These are phyloP conservation scores for Hydractinia echinata DNA, from an alignment of 30 jellyfish, hydroid and myxozoan genomes.

Conservation along the genomic window DNA sequence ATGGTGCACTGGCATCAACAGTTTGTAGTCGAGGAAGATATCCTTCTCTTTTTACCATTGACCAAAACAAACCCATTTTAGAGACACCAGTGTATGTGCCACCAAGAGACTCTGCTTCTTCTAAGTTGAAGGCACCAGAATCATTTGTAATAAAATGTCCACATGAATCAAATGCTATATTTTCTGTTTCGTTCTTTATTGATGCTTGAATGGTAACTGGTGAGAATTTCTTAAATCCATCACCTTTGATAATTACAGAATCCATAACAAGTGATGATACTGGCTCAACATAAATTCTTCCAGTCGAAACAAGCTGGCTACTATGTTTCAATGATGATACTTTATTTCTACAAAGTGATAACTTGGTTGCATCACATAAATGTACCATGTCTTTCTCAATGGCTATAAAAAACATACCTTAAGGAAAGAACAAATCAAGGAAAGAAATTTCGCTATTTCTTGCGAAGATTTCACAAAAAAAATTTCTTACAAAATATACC, in stretches of 20 bases:
- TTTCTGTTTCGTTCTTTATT: conserved; percentile 1
- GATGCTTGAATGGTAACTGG: conserved; percentile 6
- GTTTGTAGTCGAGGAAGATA: conserved; percentile 1
- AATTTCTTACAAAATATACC: too few species aligned
- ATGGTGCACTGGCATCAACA: neutral
- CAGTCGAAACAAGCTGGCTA: neutral
- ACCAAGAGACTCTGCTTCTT: conserved; percentile 17
- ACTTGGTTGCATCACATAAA: too few species aligned
- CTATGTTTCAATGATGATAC: too few species aligned
- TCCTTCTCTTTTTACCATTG: conserved; percentile 23
- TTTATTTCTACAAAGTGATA: too few species aligned
- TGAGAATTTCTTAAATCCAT: neutral
- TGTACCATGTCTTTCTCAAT: too few species aligned
- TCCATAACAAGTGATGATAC: conserved; percentile 24
- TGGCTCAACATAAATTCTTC: conserved; percentile 27
- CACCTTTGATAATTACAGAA: conserved; percentile 1
- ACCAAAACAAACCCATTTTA: conserved; percentile 26
- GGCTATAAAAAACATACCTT: too few species aligned
- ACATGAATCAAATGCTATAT: neutral
- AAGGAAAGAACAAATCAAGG: too few species aligned
- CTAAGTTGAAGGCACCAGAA: neutral
- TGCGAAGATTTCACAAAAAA: too few species aligned
- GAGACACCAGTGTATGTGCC: conserved; percentile 4
- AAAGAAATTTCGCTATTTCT: too few species aligned
- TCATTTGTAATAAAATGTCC: conserved; percentile 6